Percentiles rank a stretch among this genome's conserved stretches.
Conservation (phyloP, 2,888 invertebrate genomes). For the Drosophila cracens region DNA sequence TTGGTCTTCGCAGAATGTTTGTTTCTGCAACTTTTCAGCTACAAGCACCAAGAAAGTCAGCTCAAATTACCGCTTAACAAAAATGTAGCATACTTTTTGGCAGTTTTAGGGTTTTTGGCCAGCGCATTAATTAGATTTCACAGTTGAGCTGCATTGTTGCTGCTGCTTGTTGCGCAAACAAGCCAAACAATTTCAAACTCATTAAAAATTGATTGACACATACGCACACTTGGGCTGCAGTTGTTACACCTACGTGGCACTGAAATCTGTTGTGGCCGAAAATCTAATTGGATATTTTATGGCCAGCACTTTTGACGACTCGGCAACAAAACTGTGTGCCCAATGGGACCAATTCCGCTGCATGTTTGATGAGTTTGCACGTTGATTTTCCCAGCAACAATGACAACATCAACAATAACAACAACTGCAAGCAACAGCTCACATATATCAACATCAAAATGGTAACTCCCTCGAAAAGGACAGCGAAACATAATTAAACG, state of each 20-base stretch:
- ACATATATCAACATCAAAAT: conserved; percentile 63
- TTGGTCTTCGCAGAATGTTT: not conserved
- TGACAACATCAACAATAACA: conserved; percentile 7
- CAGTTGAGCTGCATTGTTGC: conserved; percentile 11
- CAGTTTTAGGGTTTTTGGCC: conserved; percentile 19
- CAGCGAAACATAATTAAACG: conserved; percentile 80
- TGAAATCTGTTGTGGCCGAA: conserved; percentile 62
- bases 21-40: conserved; percentile 1
- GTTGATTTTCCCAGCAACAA: conserved; percentile 47
- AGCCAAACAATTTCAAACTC: conserved; percentile 79
- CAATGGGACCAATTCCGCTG: conserved; percentile 71
- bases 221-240: conserved; percentile 20
- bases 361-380: conserved; percentile 73
- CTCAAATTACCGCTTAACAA: conserved; percentile 7
- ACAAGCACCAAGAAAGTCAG: not conserved
- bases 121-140: conserved; percentile 44
- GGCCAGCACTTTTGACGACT: conserved; percentile 72
- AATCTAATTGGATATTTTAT: conserved; percentile 81
- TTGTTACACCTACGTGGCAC: conserved; percentile 36
- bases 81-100: conserved; percentile 15
- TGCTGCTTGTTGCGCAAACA: conserved; percentile 25
- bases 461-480: conserved; percentile 42
- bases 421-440: conserved; percentile 30
- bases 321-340: conserved; percentile 37
- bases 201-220: conserved; percentile 81